Evolutionary conservation across 2,888 invertebrate species (phyloP), one percentile per base, ranked within the genome.

Genomic region (Bombylius discolor): DNA sequence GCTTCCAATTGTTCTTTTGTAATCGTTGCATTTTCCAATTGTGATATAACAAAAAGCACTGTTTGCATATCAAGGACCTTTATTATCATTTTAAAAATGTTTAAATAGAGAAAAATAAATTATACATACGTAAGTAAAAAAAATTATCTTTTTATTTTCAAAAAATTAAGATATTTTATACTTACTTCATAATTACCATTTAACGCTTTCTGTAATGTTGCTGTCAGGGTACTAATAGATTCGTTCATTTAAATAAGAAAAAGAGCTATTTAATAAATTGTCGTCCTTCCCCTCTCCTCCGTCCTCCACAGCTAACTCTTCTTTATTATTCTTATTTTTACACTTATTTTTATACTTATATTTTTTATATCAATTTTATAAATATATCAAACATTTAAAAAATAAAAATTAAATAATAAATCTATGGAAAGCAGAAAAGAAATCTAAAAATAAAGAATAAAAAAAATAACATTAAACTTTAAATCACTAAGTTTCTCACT

Each of bases 161-260:
- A 31, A 12, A 31, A 33, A 33, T 31, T 12, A 13, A 48, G 13
- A 47, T 53, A 5, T 31, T 13, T 46, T 51, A 34, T 51, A 82
- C 93, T 93, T 90, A 95, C 95, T 93, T 95, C 93, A 84, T 94
- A 91, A 81, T 91, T 89, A 81, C 83, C 86, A 86, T 95, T 94
- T 82, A 95, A 84, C 79, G 93, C 89, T 85, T 88, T 87, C 82
- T 90, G 87, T 85, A 95, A 87, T 85, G 87, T 90, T 81, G 89
- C 87, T 82, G 92, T 92, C 81, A 95, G 85, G 81, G 93, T 89
- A 80, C 83, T 83, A 79, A 84, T 83, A 80, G 83, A 67, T 80
- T 82, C 81, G 83, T 83, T 85, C 85, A 85, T 85, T 84, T 84
- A 84, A 65, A 63, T 31, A 32, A 6, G 36, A 49, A 49, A 34